Evolutionary conservation across 2,888 invertebrate genomes (phyloP), one percentile per base, ranked within the genome.

Genomic region (Byasa hedistus): DNA sequence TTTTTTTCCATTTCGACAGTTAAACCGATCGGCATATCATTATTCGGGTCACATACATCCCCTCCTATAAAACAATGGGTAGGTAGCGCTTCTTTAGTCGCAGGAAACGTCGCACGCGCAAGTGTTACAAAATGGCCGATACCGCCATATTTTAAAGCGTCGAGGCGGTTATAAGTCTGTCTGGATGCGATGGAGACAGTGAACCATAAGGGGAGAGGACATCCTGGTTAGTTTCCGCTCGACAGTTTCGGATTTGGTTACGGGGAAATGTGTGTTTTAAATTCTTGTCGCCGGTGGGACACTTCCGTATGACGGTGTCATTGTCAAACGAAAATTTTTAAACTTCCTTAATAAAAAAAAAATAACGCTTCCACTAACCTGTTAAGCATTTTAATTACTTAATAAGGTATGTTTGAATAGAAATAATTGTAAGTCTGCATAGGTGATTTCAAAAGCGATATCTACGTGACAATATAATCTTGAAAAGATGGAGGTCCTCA

Each of bases 81-180:
- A 81, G 87, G 86, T 85, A 86, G 86, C 85, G 82, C 86, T 85
- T 84, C 89, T 90, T 91, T 88, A 79, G 87, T 77, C 83, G 86
- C 90, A 89, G 90, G 90, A 90, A 90, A 83, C 87, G 80, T 70
- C 80, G 89, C 75, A 91, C 91, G 91, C 90, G 89, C 79, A 74
- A 72, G 72, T 70, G 75, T 75, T 91, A 89, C 87, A 84, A 89
- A 90, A 85, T 85, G 84, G 81, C 80, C 69, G 75, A 70, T 72
- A 76, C 71, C 76, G 80, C 84, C 86, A 87, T 86, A 80, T 83
- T 80, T 77, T 76, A 81, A 69, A 70, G 66, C 63, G 48, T 66
- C 39, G 56, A 69, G 68, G 69, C 68, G 73, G 79, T 82, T 83
- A 84, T 82, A 83, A 78, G 82, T 77, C 79, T 75, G 86, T 85